phyloP scores from a whole-genome alignment of 2,888 invertebrate species.

The Caenorhabditis sp. region DNA sequence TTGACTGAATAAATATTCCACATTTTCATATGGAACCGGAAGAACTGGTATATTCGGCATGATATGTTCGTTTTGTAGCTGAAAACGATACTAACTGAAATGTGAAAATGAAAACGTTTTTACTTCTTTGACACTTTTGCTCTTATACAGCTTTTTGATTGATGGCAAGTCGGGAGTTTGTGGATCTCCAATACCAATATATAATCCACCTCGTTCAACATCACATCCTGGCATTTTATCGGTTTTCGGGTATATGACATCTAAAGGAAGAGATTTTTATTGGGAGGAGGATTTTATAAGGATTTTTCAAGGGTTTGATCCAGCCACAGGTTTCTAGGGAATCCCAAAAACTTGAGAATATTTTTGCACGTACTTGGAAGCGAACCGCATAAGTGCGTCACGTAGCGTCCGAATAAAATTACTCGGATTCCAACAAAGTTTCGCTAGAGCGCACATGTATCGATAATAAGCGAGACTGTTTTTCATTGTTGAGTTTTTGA shows the following conservation, averaged over 20 bases:
- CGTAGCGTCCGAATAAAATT: too few species aligned
- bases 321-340: too few species aligned
- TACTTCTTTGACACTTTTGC: conserved; percentile 43
- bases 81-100: too few species aligned
- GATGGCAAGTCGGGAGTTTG: conserved; percentile 74
- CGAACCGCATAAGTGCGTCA: too few species aligned
- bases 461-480: too few species aligned
- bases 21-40: conserved; percentile 72
- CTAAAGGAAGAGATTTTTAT: conserved; percentile 13
- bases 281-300: background rate
- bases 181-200: conserved; percentile 73
- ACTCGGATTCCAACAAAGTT: too few species aligned
- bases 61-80: conserved; percentile 17
- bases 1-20: conserved; percentile 54
- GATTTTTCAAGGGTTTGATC: too few species aligned
- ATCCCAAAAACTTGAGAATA: too few species aligned
- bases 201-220: conserved; percentile 73
- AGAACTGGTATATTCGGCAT: conserved; percentile 72
- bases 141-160: conserved; percentile 68
- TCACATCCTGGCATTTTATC: conserved; percentile 74
- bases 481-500: too few species aligned
- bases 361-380: too few species aligned
- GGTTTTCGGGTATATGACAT: conserved; percentile 71
- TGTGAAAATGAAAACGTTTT: too few species aligned
- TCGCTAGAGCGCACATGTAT: too few species aligned